Evolutionary conservation across 2,888 invertebrate genomes (phyloP).

Genomic region (Chaetogeoica ovagalla): DNA sequence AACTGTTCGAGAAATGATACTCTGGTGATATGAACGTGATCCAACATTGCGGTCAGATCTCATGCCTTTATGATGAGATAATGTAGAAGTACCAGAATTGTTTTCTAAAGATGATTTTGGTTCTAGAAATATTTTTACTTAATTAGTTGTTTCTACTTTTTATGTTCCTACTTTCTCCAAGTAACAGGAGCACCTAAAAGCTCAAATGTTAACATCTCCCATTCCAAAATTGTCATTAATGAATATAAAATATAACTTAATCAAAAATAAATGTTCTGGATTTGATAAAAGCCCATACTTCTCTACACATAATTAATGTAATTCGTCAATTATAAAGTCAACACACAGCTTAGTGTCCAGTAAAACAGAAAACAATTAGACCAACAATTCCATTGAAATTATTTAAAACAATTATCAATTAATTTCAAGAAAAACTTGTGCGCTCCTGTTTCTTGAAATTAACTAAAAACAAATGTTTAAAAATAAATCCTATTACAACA

Average conservation of each 20-base stretch:
- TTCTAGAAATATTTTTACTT: slow-evolving; percentile 50
- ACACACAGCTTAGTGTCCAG: background rate
- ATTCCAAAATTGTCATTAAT: slow-evolving; percentile 7
- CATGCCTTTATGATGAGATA: slow-evolving; percentile 49
- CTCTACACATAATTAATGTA: background rate
- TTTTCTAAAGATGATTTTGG: slow-evolving; percentile 47
- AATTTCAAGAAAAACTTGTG: slow-evolving; percentile 30
- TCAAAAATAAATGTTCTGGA: slow-evolving; percentile 21
- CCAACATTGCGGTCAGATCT: slow-evolving; percentile 48
- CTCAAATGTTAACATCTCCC: background rate
- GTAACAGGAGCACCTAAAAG: slow-evolving; percentile 47
- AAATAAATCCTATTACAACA: slow-evolving; percentile 6
- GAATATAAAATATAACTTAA: background rate
- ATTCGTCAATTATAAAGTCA: background rate
- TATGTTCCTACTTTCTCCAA: slow-evolving; percentile 19
- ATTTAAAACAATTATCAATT: slow-evolving; percentile 28
- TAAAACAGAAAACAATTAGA: slow-evolving; percentile 6
- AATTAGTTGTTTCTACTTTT: slow-evolving; percentile 44
- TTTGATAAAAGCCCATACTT: background rate
- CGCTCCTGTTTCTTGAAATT: slow-evolving; percentile 49
- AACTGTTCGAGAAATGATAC: slow-evolving; percentile 51
- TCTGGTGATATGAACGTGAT: slow-evolving; percentile 49
- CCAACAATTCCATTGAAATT: slow-evolving; percentile 11
- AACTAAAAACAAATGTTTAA: slow-evolving; percentile 23
- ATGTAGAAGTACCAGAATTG: slow-evolving; percentile 50